Evolutionary conservation across 2,797 vertebrate genomes (phyloP).

Genomic region (Melanotaenia pygmaea): DNA sequence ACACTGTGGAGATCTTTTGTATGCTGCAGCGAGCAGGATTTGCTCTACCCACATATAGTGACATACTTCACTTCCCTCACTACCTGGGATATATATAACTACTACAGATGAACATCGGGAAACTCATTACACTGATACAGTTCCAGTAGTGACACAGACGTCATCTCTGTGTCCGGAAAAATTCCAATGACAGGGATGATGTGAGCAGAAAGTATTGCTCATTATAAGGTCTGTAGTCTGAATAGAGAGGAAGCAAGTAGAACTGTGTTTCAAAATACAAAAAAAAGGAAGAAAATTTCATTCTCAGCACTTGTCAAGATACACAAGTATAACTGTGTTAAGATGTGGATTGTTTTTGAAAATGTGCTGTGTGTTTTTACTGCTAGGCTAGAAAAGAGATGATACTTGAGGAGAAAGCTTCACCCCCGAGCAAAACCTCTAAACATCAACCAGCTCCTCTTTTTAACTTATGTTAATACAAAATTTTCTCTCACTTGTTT

Average conservation of each 20-base stretch:
- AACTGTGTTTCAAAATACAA: conserved; percentile 35
- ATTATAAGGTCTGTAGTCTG: conserved; percentile 42
- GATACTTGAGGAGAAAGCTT: conserved; percentile 32
- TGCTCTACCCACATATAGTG: conserved; percentile 45
- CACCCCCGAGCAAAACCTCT: conserved; percentile 60
- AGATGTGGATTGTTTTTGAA: conserved; percentile 62
- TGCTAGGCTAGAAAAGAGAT: conserved; percentile 41
- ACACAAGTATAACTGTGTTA: conserved; percentile 55
- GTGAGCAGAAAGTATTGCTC: conserved; percentile 56
- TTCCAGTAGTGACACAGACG: conserved; percentile 57
- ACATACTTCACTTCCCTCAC: conserved; percentile 61
- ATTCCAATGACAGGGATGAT: conserved; percentile 57
- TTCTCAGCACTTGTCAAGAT: conserved; percentile 49
- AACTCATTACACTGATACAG: conserved; percentile 48
- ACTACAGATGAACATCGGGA: conserved; percentile 44
- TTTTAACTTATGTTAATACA: conserved; percentile 75
- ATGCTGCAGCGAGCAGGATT: conserved; percentile 39
- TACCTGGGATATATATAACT: conserved; percentile 64
- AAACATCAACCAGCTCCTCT: conserved; percentile 59
- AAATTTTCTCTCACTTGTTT: conserved; percentile 59
- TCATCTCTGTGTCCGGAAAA: conserved; percentile 59
- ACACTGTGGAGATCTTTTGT: conserved; percentile 30
- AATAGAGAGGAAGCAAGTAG: conserved; percentile 27
- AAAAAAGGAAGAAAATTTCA: conserved; percentile 14
- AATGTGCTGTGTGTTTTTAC: conserved; percentile 50